Evolutionary conservation across 2,888 invertebrate genomes (phyloP).

Genomic region (Ennomos erosarius): DNA sequence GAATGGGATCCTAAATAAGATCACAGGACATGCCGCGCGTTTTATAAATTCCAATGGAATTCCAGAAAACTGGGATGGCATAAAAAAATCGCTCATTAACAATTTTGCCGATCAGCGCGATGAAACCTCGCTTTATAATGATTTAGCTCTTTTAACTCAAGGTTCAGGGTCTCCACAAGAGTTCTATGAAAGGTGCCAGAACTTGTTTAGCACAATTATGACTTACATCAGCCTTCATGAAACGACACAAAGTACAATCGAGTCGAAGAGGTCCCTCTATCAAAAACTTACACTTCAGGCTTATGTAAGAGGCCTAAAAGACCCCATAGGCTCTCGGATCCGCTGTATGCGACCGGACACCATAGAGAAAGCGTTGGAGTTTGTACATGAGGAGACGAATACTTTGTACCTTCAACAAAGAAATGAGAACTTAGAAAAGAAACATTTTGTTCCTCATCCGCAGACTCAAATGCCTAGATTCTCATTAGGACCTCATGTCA

Average conservation of each 20-base stretch:
- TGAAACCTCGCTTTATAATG: slow-evolving; percentile 43
- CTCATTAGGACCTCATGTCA: too few species aligned
- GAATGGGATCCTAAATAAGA: slow-evolving; percentile 21
- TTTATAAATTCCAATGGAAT: slow-evolving; percentile 36
- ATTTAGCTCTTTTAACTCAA: slow-evolving; percentile 29
- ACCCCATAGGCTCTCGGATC: slow-evolving; percentile 42
- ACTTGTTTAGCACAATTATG: slow-evolving; percentile 22
- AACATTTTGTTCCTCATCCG: too few species aligned
- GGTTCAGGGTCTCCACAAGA: slow-evolving; percentile 24
- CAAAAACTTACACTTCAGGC: slow-evolving; percentile 34
- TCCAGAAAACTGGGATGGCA: slow-evolving; percentile 37
- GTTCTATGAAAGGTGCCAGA: slow-evolving; percentile 27
- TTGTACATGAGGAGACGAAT: slow-evolving; percentile 28
- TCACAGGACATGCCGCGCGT: slow-evolving; percentile 11
- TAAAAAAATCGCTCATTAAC: slow-evolving; percentile 38
- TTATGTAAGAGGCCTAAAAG: slow-evolving; percentile 33
- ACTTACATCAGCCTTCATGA: slow-evolving; percentile 34
- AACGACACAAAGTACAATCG: slow-evolving; percentile 21
- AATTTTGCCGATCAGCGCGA: slow-evolving; percentile 44
- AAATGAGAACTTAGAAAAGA: too few species aligned
- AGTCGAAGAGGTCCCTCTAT: slow-evolving; percentile 29
- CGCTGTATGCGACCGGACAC: slow-evolving; percentile 43
- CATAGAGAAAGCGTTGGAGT: slow-evolving; percentile 41
- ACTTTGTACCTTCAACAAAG: too few species aligned
- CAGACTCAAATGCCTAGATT: too few species aligned